Evolutionary conservation across 2,797 vertebrate species (phyloP).

Genomic region (Clarias pachynema): DNA sequence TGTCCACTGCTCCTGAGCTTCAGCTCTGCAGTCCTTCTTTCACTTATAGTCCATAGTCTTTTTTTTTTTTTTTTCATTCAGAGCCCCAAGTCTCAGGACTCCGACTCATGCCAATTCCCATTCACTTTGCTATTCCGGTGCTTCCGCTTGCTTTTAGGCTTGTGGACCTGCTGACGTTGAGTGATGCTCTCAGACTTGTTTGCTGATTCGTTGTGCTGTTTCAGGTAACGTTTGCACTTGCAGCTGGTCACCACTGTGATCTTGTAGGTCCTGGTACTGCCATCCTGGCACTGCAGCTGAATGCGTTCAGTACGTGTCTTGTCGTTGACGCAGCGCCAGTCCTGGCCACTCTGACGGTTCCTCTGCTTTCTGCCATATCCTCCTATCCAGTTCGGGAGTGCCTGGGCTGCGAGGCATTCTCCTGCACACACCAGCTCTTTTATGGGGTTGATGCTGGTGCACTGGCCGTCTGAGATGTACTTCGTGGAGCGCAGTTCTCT

Average conservation of each 20-base stretch:
- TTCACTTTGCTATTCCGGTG: slow-evolving; percentile 81
- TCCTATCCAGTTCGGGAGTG: slow-evolving; percentile 97
- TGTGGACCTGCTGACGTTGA: slow-evolving; percentile 77
- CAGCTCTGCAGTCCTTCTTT: slow-evolving; percentile 44
- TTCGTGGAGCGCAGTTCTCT: slow-evolving; percentile 94
- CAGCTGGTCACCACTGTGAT: slow-evolving; percentile 93
- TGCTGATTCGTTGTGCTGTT: slow-evolving; percentile 94
- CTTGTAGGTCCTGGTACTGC: slow-evolving; percentile 92
- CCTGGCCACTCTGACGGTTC: slow-evolving; percentile 85
- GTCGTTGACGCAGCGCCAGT: slow-evolving; percentile 96
- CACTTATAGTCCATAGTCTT: slow-evolving; percentile 64
- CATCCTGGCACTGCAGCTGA: slow-evolving; percentile 89
- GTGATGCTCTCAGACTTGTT: slow-evolving; percentile 83
- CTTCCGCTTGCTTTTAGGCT: slow-evolving; percentile 86
- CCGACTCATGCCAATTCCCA: slow-evolving; percentile 78
- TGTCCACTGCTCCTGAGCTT: slow-evolving; percentile 6
- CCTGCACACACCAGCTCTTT: slow-evolving; percentile 97
- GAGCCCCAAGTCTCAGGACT: slow-evolving; percentile 67
- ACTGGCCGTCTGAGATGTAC: slow-evolving; percentile 96
- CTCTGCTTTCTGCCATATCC: slow-evolving; percentile 86
- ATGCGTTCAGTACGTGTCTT: slow-evolving; percentile 91
- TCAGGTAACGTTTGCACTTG: slow-evolving; percentile 91
- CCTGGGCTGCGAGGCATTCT: slow-evolving; percentile 89
- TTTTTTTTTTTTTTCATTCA: slow-evolving; percentile 21
- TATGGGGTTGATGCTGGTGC: slow-evolving; percentile 93